A percentile compares a stretch with the other conserved stretches of the same genome.
Conservation (phyloP, 2,888 invertebrate species). For the Cataglyphis cursor region DNA sequence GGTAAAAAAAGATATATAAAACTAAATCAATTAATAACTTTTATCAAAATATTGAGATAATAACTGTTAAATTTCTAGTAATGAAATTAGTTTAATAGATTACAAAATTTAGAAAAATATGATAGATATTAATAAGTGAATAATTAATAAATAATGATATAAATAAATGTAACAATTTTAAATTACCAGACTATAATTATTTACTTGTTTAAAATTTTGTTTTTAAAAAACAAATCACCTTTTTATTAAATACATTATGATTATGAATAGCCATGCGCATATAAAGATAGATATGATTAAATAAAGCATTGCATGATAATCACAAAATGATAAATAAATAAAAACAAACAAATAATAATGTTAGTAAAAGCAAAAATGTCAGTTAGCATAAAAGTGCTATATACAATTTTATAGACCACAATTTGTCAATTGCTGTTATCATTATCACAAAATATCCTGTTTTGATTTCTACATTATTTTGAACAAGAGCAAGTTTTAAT, state of each 20-base stretch:
- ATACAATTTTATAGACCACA: neutral
- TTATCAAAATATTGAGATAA: neutral
- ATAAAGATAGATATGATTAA: constrained; percentile 6
- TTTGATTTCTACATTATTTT: constrained; percentile 1
- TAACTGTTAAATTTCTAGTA: neutral
- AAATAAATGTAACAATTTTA: neutral
- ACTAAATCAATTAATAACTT: neutral
- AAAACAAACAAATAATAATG: constrained; percentile 3
- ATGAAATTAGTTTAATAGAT: constrained; percentile 17
- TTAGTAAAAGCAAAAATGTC: constrained; percentile 34
- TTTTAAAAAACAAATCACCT: neutral
- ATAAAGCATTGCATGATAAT: neutral
- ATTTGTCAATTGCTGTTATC: neutral
- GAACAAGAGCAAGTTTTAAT: constrained; percentile 27
- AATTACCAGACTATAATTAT: neutral
- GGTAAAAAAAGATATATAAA: constrained; percentile 12
- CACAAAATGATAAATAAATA: neutral
- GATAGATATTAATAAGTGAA: neutral
- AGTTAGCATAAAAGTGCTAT: constrained; percentile 16
- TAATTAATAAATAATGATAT: neutral
- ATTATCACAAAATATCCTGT: neutral
- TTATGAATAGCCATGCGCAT: constrained; percentile 19
- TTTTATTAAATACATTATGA: neutral
- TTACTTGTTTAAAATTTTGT: neutral
- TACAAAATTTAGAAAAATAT: neutral